Conservation (phyloP, 1,140 invertebrate species). For the Musca vetustissima region DNA sequence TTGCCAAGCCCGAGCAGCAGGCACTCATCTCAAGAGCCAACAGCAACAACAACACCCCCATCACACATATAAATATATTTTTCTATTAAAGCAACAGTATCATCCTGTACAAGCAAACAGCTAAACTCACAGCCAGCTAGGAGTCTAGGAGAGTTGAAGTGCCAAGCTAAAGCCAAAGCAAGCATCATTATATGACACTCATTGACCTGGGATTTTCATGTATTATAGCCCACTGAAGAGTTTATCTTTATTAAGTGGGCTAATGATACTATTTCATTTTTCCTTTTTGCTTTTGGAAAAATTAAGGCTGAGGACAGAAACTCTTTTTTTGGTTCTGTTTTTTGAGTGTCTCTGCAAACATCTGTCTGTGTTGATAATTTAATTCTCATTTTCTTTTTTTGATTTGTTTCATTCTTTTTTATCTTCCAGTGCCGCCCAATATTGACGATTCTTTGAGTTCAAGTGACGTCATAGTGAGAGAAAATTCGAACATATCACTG, state of each 20-base stretch:
- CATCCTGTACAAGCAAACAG: not conserved
- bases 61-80: not conserved
- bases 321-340: not conserved
- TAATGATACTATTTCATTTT: too few species aligned
- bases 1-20: not conserved
- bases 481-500: conserved; percentile 85
- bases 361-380: not conserved
- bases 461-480: conserved; percentile 89
- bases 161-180: not conserved
- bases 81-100: not conserved
- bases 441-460: conserved; percentile 88
- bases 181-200: not conserved
- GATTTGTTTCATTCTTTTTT: conserved; percentile 14
- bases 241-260: too few species aligned
- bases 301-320: not conserved
- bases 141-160: not conserved
- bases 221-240: too few species aligned
- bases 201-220: too few species aligned
- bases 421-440: conserved; percentile 82
- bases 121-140: too few species aligned
- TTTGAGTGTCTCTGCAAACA: not conserved
- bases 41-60: too few species aligned
- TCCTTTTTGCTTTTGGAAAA: too few species aligned
- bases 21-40: conserved; percentile 18
- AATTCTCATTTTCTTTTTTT: conserved; percentile 16